A percentile compares a stretch with the other conserved stretches of the same genome.
Evolutionary conservation across 2,113 vertebrate species (phyloP).

Genomic region (Bufo bufo): DNA sequence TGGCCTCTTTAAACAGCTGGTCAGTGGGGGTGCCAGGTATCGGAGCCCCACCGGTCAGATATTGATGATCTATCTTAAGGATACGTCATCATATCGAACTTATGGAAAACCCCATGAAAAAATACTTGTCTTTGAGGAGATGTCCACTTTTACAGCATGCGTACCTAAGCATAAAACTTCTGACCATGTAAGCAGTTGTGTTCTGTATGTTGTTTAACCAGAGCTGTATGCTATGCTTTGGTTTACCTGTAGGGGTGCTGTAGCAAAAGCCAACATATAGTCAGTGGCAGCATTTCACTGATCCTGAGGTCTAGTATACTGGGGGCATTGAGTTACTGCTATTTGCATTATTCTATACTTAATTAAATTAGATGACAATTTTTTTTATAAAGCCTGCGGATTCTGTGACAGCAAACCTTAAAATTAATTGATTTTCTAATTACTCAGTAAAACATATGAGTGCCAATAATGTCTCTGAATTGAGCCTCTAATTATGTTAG

Average conservation of each 20-base stretch:
- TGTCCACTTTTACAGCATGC: too few relatives aligned
- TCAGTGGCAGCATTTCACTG: neutral
- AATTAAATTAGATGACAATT: neutral
- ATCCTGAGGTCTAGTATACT: neutral
- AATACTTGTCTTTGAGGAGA: too few relatives aligned
- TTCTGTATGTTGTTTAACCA: neutral
- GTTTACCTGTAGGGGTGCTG: neutral
- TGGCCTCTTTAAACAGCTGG: too few relatives aligned
- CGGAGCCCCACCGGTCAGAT: too few relatives aligned
- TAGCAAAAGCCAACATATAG: neutral
- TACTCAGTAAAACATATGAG: conserved; percentile 9
- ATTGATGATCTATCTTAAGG: too few relatives aligned
- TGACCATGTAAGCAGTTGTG: neutral
- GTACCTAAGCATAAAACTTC: too few relatives aligned
- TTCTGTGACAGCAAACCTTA: neutral
- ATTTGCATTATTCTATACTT: neutral
- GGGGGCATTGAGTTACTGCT: neutral
- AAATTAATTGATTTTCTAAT: conserved; percentile 49
- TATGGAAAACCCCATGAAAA: too few relatives aligned
- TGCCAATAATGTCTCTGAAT: conserved; percentile 28
- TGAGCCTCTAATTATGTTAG: conserved; percentile 27
- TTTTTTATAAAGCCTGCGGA: neutral
- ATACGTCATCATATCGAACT: too few relatives aligned
- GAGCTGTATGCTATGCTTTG: neutral
- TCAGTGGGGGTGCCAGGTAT: too few relatives aligned